phyloP scores from a whole-genome alignment of 2,113 vertebrate species.

The Sinocyclocheilus maitianheensis region DNA sequence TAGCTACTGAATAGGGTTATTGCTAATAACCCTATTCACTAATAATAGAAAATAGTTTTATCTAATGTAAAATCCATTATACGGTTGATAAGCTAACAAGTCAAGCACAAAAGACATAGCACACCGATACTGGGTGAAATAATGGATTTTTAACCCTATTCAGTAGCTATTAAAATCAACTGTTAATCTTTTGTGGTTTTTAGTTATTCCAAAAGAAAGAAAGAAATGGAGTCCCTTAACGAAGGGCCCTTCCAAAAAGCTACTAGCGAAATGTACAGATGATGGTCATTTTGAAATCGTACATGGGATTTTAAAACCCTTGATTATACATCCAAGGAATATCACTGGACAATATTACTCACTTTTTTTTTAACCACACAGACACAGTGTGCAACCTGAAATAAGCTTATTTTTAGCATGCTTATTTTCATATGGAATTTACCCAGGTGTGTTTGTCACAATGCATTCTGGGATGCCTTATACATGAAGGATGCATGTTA shows the following conservation, averaged over 20 bases:
- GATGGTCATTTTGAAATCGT: background rate
- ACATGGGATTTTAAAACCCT: background rate
- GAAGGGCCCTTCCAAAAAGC: background rate
- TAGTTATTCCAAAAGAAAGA: background rate
- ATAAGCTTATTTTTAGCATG: background rate
- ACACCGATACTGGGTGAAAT: background rate
- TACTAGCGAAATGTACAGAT: background rate
- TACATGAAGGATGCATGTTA: background rate
- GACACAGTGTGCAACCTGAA: background rate
- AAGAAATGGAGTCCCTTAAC: background rate
- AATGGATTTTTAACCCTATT: background rate
- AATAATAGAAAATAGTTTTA: too few relatives aligned
- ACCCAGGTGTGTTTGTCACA: background rate
- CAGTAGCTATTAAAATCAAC: too few relatives aligned
- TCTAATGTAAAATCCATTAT: too few relatives aligned
- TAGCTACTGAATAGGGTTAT: too few relatives aligned
- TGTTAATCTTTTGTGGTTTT: too few relatives aligned
- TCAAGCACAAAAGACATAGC: background rate
- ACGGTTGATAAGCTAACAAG: background rate
- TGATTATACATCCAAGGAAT: background rate
- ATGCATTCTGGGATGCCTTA: background rate
- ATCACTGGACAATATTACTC: background rate
- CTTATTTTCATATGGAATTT: background rate
- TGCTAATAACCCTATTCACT: too few relatives aligned
- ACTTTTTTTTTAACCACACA: background rate